Evolutionary conservation across 2,797 vertebrate genomes (phyloP), one percentile per base, ranked within the genome.

Genomic region (Ambastaia sidthimunki): DNA sequence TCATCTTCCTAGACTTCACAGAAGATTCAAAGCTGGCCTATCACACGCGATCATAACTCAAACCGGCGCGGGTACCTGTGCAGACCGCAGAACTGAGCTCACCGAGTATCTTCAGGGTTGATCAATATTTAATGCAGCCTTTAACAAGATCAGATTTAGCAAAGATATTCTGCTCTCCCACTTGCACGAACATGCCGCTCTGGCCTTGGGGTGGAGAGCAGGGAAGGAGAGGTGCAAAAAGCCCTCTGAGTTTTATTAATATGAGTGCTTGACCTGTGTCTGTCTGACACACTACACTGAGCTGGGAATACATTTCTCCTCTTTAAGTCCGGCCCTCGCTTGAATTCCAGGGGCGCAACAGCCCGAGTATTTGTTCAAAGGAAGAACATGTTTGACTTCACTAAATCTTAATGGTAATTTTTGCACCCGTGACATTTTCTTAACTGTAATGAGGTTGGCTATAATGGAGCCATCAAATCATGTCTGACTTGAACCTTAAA

Each of bases 81-180:
- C 84, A 65, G 79, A 63, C 79, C 71, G 85, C 79, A 75, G 75
- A 82, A 72, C 55, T 85, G 41, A 74, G 80, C 84, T 88, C 89
- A 71, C 83, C 86, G 90, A 91, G 90, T 90, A 89, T 93, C 90
- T 89, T 90, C 71, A 81, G 92, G 93, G 89, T 81, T 92, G 92
- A 94, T 95, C 94, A 95, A 95, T 95, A 94, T 95, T 95, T 95
- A 93, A 96, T 94, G 93, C 88, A 82, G 90, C 92, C 90, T 93
- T 95, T 94, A 91, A 94, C 90, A 91, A 94, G 93, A 93, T 91
- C 90, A 86, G 93, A 92, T 94, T 67, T 91, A 91, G 91, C 92
- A 91, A 94, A 90, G 93, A 88, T 74, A 93, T 82, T 81, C 78
- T 69, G 80, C 78, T 77, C 75, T 47, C 68, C 75, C 76, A 77